Evolutionary conservation across 2,888 invertebrate genomes (phyloP).

Genomic region (Ochlodes sylvanus): DNA sequence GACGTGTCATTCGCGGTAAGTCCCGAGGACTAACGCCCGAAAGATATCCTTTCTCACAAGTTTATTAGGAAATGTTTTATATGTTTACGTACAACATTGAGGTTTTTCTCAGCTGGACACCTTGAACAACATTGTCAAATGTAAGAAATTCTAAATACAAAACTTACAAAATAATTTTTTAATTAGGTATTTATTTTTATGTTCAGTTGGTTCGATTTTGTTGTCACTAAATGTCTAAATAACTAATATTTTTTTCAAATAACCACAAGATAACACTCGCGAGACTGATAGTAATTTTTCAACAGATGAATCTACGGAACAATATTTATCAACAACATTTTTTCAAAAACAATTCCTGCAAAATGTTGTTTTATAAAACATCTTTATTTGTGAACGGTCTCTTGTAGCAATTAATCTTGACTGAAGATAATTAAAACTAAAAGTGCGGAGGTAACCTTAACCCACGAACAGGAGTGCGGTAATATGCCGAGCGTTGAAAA

Average conservation of each 20-base stretch:
- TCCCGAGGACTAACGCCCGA: not conserved
- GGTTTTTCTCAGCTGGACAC: too few relatives aligned
- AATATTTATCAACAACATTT: not conserved
- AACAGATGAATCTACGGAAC: too few relatives aligned
- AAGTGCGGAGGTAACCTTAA: constrained; percentile 11
- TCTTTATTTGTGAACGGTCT: constrained; percentile 8
- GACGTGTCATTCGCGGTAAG: constrained; percentile 9
- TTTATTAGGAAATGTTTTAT: not conserved
- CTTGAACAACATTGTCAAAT: too few relatives aligned
- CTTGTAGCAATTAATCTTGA: constrained; percentile 16
- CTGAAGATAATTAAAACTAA: constrained; percentile 17
- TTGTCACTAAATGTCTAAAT: too few relatives aligned
- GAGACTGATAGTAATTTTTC: too few relatives aligned
- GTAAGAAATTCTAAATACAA: too few relatives aligned
- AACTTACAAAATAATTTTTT: too few relatives aligned
- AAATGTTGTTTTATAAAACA: not conserved
- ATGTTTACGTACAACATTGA: too few relatives aligned
- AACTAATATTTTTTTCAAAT: too few relatives aligned
- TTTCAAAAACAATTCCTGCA: not conserved
- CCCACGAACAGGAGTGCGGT: constrained; percentile 11
- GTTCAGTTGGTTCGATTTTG: too few relatives aligned
- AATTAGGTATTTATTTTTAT: too few relatives aligned
- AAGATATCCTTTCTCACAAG: constrained; percentile 1
- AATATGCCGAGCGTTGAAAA: constrained; percentile 13
- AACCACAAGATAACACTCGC: too few relatives aligned